These are phyloP conservation scores for Asteroscopus sphinx DNA, from an alignment of 2,888 invertebrate species.

Conservation along the genomic window DNA sequence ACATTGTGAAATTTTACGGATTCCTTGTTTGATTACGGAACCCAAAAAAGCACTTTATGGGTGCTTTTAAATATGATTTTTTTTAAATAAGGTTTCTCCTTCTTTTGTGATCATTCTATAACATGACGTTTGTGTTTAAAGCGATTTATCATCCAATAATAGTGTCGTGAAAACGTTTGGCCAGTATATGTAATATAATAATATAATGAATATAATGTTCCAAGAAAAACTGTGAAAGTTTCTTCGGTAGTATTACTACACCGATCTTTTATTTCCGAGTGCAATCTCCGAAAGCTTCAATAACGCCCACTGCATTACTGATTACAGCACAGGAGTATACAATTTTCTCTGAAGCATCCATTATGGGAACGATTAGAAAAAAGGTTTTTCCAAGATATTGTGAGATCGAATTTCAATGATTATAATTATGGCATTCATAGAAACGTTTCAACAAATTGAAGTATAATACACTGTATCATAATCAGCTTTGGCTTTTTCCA, in stretches of 20 bases:
- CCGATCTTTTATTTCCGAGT: conserved; percentile 23
- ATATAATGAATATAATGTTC: conserved; percentile 10
- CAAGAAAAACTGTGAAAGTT: conserved; percentile 18
- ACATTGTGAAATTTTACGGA: too few species aligned
- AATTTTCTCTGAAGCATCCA: conserved; percentile 26
- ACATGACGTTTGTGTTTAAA: too few species aligned
- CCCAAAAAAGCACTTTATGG: too few species aligned
- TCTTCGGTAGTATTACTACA: conserved; percentile 6
- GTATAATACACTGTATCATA: too few species aligned
- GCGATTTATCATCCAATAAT: neutral
- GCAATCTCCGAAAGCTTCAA: conserved; percentile 7
- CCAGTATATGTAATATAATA: too few species aligned
- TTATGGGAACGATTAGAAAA: conserved; percentile 17
- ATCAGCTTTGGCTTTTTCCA: too few species aligned
- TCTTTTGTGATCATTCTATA: too few species aligned
- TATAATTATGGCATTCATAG: neutral
- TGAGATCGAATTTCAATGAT: too few species aligned
- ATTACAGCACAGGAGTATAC: conserved; percentile 28
- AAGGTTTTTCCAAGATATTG: neutral
- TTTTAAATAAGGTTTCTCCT: too few species aligned
- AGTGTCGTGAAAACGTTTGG: neutral
- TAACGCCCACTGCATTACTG: conserved; percentile 10
- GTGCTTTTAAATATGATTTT: too few species aligned
- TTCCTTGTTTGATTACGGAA: too few species aligned
- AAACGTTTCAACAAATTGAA: neutral